A percentile compares a stretch with the other conserved stretches of the same genome.
phyloP scores from a whole-genome alignment of 2,888 invertebrate species.

The Hypomecis atomaria region DNA sequence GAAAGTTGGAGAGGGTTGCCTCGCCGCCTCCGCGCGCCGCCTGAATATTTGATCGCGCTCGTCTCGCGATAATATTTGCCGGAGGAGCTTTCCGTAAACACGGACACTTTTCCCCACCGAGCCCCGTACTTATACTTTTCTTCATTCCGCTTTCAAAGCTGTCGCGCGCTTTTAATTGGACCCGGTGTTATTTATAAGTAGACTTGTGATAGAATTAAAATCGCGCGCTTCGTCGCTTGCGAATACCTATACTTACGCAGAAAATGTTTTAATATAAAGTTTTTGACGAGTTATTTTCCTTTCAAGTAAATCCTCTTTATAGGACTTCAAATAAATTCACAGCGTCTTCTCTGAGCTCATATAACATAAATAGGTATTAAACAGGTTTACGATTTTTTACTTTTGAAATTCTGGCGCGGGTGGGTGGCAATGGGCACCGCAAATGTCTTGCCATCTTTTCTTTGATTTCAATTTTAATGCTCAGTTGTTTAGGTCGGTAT shows the following conservation, averaged over 20 bases:
- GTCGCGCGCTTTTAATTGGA: constrained; percentile 82
- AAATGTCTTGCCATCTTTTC: constrained; percentile 9
- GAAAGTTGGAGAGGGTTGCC: constrained; percentile 86
- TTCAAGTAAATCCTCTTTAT: constrained; percentile 70
- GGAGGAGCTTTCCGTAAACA: constrained; percentile 83
- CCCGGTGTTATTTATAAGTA: constrained; percentile 77
- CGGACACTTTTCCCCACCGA: constrained; percentile 77
- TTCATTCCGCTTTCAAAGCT: constrained; percentile 77
- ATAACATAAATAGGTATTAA: constrained; percentile 55
- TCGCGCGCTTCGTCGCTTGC: constrained; percentile 74
- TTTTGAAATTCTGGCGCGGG: constrained; percentile 12
- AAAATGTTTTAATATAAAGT: constrained; percentile 76
- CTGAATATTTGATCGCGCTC: constrained; percentile 83
- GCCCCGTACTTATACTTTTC: constrained; percentile 70
- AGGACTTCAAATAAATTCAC: constrained; percentile 74
- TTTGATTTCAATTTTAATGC: constrained; percentile 16
- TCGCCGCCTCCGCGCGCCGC: constrained; percentile 73
- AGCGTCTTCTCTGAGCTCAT: constrained; percentile 58
- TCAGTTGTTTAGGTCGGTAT: neutral
- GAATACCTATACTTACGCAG: constrained; percentile 64
- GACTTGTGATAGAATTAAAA: constrained; percentile 82
- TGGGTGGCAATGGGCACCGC: constrained; percentile 9
- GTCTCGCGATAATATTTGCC: constrained; percentile 84
- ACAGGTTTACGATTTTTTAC: constrained; percentile 50
- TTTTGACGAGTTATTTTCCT: constrained; percentile 71